Evolutionary conservation across 2,797 vertebrate genomes (phyloP), one percentile per base, ranked within the genome.

Genomic region (Alfaro cultratus): DNA sequence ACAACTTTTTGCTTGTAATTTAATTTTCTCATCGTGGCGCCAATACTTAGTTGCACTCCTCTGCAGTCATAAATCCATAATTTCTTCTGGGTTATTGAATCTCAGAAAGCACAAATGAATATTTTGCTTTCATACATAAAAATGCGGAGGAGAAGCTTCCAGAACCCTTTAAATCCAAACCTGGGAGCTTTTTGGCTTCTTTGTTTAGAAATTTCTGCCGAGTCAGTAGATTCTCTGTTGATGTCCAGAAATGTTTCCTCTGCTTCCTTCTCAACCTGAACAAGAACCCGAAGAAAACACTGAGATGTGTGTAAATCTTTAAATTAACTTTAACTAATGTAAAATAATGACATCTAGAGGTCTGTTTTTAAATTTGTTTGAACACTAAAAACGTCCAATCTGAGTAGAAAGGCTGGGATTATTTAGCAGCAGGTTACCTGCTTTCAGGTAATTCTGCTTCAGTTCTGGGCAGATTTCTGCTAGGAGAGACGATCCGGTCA

Each of bases 401-500:
- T 9, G 7, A 23, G 21, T 21, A 23, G 49, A 51, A 51, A 51
- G 55, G 55, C 26, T 29, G 55, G 55, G 55, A 2, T 29, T 5
- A 12, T 60, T 5, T 16, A 16, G 53, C 53, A 55, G 53, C 53
- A 55, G 9, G 26, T n/a, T 23, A 23, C 21, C 49, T 51, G 49
- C 21, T 23, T 23, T 23, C 49, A 51, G 49, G 49, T 51, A 0
- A 51, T 9, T 23, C 9, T 0, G 46, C 31, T 11, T 7, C 36
- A 76, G 60, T 75, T 86, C 75, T 85, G 76, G 80, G 73, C 75
- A 87, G 85, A 75, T 86, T 80, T 80, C 80, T 68, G 36, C 80
- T 70, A 23, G 4, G 31, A n/a, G 53, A 73, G 74, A 76, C 79
- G 55, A 84, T 85, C 76, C 75, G 29, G 75, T 89, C 57, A 73